Evolutionary conservation across 2,797 vertebrate species (phyloP), one percentile per base, ranked within the genome.

Genomic region (Ctenochaetus hawaiiensis): DNA sequence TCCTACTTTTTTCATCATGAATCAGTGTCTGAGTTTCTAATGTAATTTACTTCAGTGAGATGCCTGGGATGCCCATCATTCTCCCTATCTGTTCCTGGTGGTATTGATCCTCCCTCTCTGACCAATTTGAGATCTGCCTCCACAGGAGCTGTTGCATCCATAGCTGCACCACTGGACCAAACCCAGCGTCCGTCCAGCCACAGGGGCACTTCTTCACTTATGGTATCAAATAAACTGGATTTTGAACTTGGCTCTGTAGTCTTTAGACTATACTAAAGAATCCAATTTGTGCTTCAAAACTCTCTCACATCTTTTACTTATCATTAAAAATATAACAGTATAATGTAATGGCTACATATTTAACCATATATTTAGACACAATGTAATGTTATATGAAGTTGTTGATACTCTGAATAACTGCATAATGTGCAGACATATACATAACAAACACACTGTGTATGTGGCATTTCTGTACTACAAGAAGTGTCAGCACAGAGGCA

Each of bases 1-100:
- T 68, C 30, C 39, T 23, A 20, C 43, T 61, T 77, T 73, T 87
- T 83, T 72, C 62, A 73, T 84, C 80, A 80, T 89, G 88, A 91
- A 90, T 90, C 88, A 87, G 84, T 87, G 78, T 89, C 86, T 84
- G 77, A 80, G 86, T 85, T 86, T 89, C 82, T 89, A 90, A 92
- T 93, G 81, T 90, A 89, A 93, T 93, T 90, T 90, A 84, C 80
- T 89, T 91, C 83, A 81, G 87, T 79, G 79, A 81, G 85, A 89
- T 85, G 84, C 87, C 80, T 61, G 82, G 68, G 79, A 89, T 90
- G 85, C 87, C 91, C 83, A 91, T 93, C 91, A 91, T 86, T 92
- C 88, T 88, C 82, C 86, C 74, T 69, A 84, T 94, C 83, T 82
- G 78, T 76, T 92, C 82, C 89, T 82, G 77, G 60, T 83, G 77